phyloP scores from a whole-genome alignment of 2,797 vertebrate genomes.

The Anolis apletophallus region DNA sequence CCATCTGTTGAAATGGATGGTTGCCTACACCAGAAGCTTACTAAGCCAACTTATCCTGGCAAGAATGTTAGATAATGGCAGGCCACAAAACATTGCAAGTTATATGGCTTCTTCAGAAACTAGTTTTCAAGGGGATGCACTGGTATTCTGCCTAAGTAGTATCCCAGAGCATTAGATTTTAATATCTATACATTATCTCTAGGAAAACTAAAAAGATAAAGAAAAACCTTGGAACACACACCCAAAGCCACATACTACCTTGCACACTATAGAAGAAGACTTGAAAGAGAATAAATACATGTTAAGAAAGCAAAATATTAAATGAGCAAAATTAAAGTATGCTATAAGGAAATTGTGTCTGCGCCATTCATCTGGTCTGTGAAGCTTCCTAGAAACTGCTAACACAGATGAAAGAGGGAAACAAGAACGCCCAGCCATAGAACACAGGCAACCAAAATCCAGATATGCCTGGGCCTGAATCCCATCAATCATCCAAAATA shows the following conservation, averaged over 20 bases:
- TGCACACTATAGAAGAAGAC: constrained; percentile 12
- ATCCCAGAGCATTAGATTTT: constrained; percentile 12
- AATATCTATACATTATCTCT: constrained; percentile 50
- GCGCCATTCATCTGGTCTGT: not conserved
- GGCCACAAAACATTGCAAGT: constrained; percentile 61
- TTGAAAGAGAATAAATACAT: constrained; percentile 33
- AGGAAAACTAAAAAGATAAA: constrained; percentile 55
- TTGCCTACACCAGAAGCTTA: constrained; percentile 61
- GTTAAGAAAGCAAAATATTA: not conserved
- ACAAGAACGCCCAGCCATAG: not conserved
- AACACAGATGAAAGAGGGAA: not conserved
- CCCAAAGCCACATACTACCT: not conserved
- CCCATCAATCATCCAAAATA: no score
- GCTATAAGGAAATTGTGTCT: not conserved
- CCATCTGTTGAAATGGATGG: constrained; percentile 72
- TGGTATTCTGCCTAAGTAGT: not conserved
- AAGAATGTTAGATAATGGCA: constrained; percentile 36
- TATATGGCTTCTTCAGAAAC: constrained; percentile 48
- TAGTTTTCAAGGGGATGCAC: constrained; percentile 36
- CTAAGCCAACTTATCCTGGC: constrained; percentile 23
- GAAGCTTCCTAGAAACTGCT: not conserved
- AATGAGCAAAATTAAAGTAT: constrained; percentile 9
- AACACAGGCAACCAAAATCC: accelerated
- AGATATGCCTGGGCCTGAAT: no score
- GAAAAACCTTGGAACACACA: not conserved